These are phyloP conservation scores for Rhinolophus sinicus DNA, from an alignment of 2,113 vertebrate species.

Conservation along the genomic window DNA sequence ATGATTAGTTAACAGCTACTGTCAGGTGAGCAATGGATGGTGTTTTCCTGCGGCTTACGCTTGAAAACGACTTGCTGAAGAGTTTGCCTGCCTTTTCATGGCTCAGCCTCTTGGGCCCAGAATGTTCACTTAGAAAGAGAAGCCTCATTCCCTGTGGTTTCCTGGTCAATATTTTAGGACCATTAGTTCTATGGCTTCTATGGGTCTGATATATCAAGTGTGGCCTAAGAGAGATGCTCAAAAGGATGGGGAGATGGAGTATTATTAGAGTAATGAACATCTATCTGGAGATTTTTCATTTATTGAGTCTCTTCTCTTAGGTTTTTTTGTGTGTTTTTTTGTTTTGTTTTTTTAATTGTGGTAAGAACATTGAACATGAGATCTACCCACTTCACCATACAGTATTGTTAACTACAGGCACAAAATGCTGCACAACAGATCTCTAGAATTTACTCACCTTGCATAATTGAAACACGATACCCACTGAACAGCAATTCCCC, in stretches of 20 bases:
- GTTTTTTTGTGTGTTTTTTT: not conserved
- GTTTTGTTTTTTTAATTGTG: not conserved
- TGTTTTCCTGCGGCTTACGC: not conserved
- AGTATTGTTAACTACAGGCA: not conserved
- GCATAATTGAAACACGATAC: not conserved
- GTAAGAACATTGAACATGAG: not conserved
- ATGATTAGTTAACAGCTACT: not conserved
- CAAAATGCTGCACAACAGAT: not conserved
- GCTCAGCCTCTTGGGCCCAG: not conserved
- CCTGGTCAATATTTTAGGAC: not conserved
- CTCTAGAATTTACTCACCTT: not conserved
- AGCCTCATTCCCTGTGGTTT: not conserved
- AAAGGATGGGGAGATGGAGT: not conserved
- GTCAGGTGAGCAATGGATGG: not conserved
- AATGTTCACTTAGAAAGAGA: not conserved
- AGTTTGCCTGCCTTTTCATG: not conserved
- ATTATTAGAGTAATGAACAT: not conserved
- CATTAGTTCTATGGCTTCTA: not conserved
- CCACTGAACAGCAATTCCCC: not conserved
- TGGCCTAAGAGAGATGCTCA: not conserved
- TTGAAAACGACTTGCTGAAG: not conserved
- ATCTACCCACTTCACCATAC: not conserved
- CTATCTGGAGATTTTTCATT: not conserved
- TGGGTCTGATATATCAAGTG: not conserved
- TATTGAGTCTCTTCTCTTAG: not conserved